Evolutionary conservation across 2,797 vertebrate genomes (phyloP).

Genomic region (Callimico goeldii): DNA sequence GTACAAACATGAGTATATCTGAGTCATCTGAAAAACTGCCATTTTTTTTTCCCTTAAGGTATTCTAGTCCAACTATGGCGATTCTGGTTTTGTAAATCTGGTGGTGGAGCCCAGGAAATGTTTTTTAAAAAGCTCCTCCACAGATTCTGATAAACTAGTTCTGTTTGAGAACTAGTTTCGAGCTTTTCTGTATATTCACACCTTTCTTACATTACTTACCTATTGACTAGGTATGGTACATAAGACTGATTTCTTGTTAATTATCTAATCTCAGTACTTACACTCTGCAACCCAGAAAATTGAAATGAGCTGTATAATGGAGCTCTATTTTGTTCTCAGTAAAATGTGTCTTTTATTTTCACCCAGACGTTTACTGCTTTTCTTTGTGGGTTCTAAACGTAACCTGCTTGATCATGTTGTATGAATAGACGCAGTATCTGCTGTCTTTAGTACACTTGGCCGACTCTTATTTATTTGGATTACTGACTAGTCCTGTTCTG

Average conservation of each 20-base stretch:
- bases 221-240: background rate
- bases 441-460: background rate
- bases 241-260: constrained; percentile 26
- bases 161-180: background rate
- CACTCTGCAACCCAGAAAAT: background rate
- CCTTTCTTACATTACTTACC: background rate
- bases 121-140: background rate
- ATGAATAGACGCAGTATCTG: background rate
- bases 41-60: background rate
- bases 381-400: background rate
- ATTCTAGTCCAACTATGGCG: background rate
- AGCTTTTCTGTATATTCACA: background rate
- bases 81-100: background rate
- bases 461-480: background rate
- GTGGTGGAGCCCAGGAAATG: background rate
- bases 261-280: background rate
- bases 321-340: background rate
- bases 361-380: background rate
- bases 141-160: background rate
- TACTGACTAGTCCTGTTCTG: background rate
- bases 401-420: background rate
- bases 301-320: background rate
- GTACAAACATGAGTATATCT: background rate
- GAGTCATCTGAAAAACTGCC: background rate
- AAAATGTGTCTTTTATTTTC: background rate